A percentile compares a stretch with the other conserved stretches of the same genome.
Evolutionary conservation across 2,888 invertebrate species (phyloP).

Genomic region (Dryadula phaetusa): DNA sequence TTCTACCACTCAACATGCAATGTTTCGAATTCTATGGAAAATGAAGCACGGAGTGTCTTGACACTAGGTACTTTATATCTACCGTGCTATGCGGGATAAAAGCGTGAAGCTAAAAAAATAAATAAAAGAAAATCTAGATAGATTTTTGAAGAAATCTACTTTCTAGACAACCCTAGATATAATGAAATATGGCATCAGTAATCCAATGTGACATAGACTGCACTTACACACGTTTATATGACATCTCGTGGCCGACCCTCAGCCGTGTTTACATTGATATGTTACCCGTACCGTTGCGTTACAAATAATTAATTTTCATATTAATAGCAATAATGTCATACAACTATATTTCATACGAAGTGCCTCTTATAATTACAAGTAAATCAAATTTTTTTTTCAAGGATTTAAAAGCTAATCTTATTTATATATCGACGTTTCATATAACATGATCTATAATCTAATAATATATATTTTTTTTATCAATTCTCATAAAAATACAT

Average conservation of each 20-base stretch:
- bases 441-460: background rate
- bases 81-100: too few species aligned
- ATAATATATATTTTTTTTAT: background rate
- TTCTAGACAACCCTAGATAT: constrained; percentile 27
- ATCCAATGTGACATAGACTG: constrained; percentile 28
- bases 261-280: constrained; percentile 24
- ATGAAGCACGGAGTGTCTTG: too few species aligned
- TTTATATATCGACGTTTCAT: background rate
- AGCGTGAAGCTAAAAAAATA: background rate
- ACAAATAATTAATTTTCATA: constrained; percentile 20
- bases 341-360: background rate
- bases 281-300: constrained; percentile 1
- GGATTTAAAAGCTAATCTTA: background rate
- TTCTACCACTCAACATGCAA: too few species aligned
- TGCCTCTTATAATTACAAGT: background rate
- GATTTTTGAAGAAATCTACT: background rate
- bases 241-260: constrained; percentile 28
- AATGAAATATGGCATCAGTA: constrained; percentile 32
- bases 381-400: background rate
- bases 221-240: constrained; percentile 37
- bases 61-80: too few species aligned
- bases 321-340: constrained; percentile 18
- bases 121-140: background rate
- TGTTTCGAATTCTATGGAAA: too few species aligned
- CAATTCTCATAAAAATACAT: background rate